Conservation (phyloP, 2,888 invertebrate species). For the Epistrophella euchroma region DNA sequence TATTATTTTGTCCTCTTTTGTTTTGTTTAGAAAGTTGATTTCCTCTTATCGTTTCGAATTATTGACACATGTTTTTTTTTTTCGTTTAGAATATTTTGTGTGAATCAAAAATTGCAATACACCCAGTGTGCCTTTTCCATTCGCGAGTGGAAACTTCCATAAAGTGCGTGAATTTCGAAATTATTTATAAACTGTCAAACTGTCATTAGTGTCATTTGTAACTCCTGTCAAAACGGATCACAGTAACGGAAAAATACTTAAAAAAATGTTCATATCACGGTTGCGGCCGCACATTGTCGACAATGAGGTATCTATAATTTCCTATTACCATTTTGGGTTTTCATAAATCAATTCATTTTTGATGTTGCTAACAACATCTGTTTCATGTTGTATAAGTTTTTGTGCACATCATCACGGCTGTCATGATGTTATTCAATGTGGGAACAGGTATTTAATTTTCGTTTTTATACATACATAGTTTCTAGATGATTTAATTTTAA, state of each 20-base stretch:
- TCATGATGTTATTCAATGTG: conserved; percentile 1
- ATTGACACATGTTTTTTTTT: conserved; percentile 3
- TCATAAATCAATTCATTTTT: neutral
- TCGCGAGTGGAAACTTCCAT: neutral
- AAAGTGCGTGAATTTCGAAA: conserved; percentile 9
- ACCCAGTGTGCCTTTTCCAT: neutral
- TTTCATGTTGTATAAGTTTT: conserved; percentile 23
- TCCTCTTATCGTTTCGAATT: neutral
- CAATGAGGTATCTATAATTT: conserved; percentile 81
- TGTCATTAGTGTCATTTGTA: conserved; percentile 20
- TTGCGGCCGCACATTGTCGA: conserved; percentile 80
- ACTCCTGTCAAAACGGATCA: conserved; percentile 79
- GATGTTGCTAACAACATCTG: conserved; percentile 20
- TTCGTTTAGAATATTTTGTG: conserved; percentile 16
- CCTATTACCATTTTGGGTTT: neutral
- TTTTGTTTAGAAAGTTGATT: conserved; percentile 1
- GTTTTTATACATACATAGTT: conserved; percentile 8
- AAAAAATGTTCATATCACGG: conserved; percentile 82
- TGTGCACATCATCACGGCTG: neutral
- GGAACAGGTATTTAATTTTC: conserved; percentile 14
- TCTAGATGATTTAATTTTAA: conserved; percentile 26
- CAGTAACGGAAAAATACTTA: conserved; percentile 78
- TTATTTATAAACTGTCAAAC: conserved; percentile 1
- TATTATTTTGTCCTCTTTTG: conserved; percentile 17
- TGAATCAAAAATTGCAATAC: conserved; percentile 1